A percentile compares a stretch with the other conserved stretches of the same genome.
Evolutionary conservation across 2,888 invertebrate genomes (phyloP).

Genomic region (Calameuta filiformis): DNA sequence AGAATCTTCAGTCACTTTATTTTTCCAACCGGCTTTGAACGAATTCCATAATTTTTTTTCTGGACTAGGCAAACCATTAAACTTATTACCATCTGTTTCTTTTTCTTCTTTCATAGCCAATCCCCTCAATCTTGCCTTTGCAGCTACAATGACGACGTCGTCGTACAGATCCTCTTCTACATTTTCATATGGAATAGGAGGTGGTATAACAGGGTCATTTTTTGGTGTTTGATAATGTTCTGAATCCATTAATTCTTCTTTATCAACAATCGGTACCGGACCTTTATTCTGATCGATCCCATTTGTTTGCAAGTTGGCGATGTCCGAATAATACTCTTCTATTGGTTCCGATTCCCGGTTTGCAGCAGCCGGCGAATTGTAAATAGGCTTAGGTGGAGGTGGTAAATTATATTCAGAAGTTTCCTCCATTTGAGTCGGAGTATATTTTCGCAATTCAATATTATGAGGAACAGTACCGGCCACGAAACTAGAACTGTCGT

Average conservation of each 20-base stretch:
- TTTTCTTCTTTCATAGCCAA: neutral
- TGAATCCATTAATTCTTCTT: conserved; percentile 23
- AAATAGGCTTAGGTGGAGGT: conserved; percentile 55
- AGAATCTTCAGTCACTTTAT: neutral
- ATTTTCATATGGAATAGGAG: conserved; percentile 7
- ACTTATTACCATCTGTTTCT: neutral
- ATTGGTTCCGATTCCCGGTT: neutral
- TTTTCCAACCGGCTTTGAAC: neutral
- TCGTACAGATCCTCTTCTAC: conserved; percentile 52
- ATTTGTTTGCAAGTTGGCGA: neutral
- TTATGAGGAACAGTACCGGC: conserved; percentile 2
- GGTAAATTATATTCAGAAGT: conserved; percentile 48
- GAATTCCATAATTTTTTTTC: neutral
- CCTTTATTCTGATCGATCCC: conserved; percentile 25
- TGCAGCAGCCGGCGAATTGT: neutral
- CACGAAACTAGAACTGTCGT: conserved; percentile 16
- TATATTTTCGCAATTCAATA: conserved; percentile 8
- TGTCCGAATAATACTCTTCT: neutral
- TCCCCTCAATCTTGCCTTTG: conserved; percentile 26
- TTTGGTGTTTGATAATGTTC: conserved; percentile 56
- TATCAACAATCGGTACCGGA: neutral
- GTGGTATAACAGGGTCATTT: conserved; percentile 16
- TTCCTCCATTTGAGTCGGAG: conserved; percentile 22
- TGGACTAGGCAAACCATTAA: neutral
- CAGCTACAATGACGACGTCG: conserved; percentile 50